Base-by-base conservation (phyloP, 2,888 invertebrate genomes). In the Neoscelio sp. region DNA sequence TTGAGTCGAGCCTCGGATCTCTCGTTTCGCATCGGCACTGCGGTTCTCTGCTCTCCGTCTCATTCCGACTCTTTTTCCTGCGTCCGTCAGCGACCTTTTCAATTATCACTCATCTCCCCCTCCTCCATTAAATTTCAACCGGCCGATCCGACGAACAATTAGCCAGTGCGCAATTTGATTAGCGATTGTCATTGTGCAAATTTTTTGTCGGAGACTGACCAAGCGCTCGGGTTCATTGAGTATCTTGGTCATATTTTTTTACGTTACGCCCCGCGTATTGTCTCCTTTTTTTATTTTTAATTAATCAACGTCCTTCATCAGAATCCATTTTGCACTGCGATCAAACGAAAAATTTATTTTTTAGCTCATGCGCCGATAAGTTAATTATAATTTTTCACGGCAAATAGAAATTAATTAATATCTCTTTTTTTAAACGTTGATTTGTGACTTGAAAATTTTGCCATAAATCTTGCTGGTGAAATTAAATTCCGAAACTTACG, bases 161-260 rank as follows among this genome's bases (percentile, higher is more conserved):
- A 88, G 86, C 82, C 84, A 77, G 82, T 84, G 86, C 83, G 82
- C 85, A 87, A 88, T 88, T 88, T 87, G 88, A 88, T 88, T 88
- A 87, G 84, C 86, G 85, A 88, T 88, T 88, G 88, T 88, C 87
- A 88, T 87, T 85, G 86, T 80, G 78, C 80, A 65, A 78, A 80
- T 78, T 80, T 75, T 81, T 64, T 70, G 71, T 35, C 62, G 48
- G 42, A n/a, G 7, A 26, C 38, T 13, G 38, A 40, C 50, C 64
- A 42, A 35, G 52, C 52, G 23, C 40, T 46, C 48, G 42, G n/a
- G 20, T 54, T 7, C 38, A 35, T 10, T 12, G 70, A 33, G 28
- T 42, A 67, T 67, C 60, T 60, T 60, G 23, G 44, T 65, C 73
- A 44, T 40, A 46, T 28, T 54, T 71, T 62, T 68, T 68, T 28